Evolutionary conservation across 2,888 invertebrate species (phyloP), one percentile per base, ranked within the genome.

Genomic region (Arge pagana): DNA sequence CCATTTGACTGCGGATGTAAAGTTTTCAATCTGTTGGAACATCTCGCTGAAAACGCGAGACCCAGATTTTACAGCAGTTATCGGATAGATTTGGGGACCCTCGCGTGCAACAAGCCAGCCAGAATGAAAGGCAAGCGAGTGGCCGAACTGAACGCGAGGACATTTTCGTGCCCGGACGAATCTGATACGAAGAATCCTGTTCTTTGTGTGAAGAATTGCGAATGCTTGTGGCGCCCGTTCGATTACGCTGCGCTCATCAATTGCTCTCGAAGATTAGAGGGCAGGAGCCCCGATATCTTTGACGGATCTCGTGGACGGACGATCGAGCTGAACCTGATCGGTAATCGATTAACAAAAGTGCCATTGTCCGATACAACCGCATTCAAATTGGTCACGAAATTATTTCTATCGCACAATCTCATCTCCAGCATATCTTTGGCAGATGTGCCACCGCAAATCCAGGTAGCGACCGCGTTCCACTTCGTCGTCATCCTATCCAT

Each of bases 1-100:
- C 85, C 86, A 0, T 61, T 88, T 5, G 57, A 68, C 2, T 89
- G 88, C 61, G 82, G 85, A 64, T 88, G 88, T 64, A 53, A 70
- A 0, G 60, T 83, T 1, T 79, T 82, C 55, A 71, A 81, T 53
- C 80, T 87, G 39, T 70, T 83, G 1, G 78, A 79, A 33, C 83
- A 82, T 58, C 61, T 83, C 6, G 76, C 79, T 28, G 77, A 77
- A 0, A 68, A 72, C 19, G 69, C 81, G 52, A 67, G 72, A 10
- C 71, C 76, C 0, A 62, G 70, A 1, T 68, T 77, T 0, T 67
- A 68, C 18, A 72, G 71, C 7, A 65, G 74, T 6, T 68, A 82
- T 4, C 63, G 72, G n/a, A 65, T 83, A 1, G 60, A 68, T 11
- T 65, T 78, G 1, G 76, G 73, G 0, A 63, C 79, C 23, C 62